A percentile compares a stretch with the other conserved stretches of the same genome.
These are phyloP conservation scores for Conus betulinus DNA, from an alignment of 1,140 invertebrate species.

Conservation along the genomic window DNA sequence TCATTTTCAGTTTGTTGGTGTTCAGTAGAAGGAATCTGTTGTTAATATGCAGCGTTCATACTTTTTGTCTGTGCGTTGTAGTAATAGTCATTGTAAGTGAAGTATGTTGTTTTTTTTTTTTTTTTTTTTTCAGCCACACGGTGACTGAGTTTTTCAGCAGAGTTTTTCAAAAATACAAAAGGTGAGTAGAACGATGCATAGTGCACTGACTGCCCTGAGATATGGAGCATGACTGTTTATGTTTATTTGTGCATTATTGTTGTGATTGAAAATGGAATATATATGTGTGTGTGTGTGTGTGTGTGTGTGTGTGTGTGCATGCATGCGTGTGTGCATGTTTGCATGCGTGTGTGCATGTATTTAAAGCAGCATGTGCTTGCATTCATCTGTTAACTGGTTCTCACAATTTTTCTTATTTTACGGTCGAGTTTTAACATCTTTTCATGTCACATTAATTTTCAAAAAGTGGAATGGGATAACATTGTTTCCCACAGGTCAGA, in stretches of 20 bases:
- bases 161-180: constrained; percentile 62
- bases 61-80: background rate
- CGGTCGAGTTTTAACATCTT: too few relatives aligned
- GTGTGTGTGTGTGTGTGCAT: background rate
- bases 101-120: constrained; percentile 28
- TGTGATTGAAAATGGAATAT: too few relatives aligned
- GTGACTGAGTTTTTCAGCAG: constrained; percentile 50
- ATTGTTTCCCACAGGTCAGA: too few relatives aligned
- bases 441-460: too few relatives aligned
- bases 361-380: too few relatives aligned
- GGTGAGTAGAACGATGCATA: constrained; percentile 52
- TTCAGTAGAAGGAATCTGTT: background rate
- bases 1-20: background rate
- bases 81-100: background rate
- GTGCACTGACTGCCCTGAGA: background rate
- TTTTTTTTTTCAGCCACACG: constrained; percentile 77
- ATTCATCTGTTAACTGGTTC: too few relatives aligned
- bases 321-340: background rate
- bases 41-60: background rate
- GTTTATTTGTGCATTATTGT: background rate
- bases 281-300: background rate
- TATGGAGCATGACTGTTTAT: background rate
- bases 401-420: too few relatives aligned
- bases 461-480: too few relatives aligned
- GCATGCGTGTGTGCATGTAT: too few relatives aligned